Base-by-base conservation (phyloP, 2,797 vertebrate genomes). In the Gouania willdenowi region DNA sequence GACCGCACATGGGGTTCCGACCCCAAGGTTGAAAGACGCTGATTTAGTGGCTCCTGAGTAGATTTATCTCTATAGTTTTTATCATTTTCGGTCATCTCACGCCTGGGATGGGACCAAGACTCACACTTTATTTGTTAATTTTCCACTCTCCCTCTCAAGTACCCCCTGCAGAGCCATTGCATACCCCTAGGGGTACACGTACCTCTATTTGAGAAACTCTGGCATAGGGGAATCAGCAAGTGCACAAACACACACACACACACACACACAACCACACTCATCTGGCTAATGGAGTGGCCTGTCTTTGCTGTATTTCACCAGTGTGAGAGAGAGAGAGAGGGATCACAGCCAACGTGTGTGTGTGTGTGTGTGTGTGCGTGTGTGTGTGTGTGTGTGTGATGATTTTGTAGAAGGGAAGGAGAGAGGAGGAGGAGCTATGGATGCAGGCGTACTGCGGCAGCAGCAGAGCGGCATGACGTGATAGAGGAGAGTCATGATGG, bases 361-460 rank as follows among this genome's bases (percentile, higher is more conserved):
- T 86, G 85, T 81, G 71, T 13, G 53, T 50, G 39, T 31, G 24
- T 41, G 41, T 30, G 19, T 4, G 26, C 14, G 13, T 86, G 85
- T 81, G 71, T 13, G 53, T 50, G 39, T 31, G 24, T 41, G 41
- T 30, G 19, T 4, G 41, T 48, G 47, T 48, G 54, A 58, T 41
- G 44, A n/a, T n/a, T n/a, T n/a, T n/a, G n/a, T n/a, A n/a, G n/a
- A 42, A 37, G 40, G 41, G 62, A 47, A 49, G 36, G 18, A 49
- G 48, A 37, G 44, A 56, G 72, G n/a, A 65, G 74, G 79, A 61
- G 66, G 73, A 54, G 35, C 67, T 10, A 57, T 14, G 51, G 71
- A 62, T 84, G 74, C 79, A 54, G 81, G 78, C 75, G 71, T 73
- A 86, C 80, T 85, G 86, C 85, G 77, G 83, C 85, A 82, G 71